Percentiles rank a stretch among this genome's conserved stretches.
These are phyloP conservation scores for Sorex fumeus DNA, from an alignment of 2,113 vertebrate species.

Conservation along the genomic window DNA sequence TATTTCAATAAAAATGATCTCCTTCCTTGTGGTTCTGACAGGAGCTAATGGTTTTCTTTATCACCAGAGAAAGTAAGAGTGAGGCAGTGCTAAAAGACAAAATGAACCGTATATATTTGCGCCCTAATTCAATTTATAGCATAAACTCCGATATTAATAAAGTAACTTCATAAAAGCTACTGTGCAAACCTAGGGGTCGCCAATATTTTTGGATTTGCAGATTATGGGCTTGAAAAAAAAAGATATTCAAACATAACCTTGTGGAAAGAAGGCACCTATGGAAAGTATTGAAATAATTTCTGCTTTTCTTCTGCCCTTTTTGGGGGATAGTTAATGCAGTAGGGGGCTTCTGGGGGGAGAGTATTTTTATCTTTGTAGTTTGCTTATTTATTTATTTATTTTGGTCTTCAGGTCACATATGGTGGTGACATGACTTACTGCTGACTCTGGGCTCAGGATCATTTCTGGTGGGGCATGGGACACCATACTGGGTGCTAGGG, in stretches of 20 bases:
- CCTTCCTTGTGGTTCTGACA: constrained; percentile 92
- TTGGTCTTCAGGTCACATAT: too few species aligned
- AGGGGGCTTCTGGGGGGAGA: too few species aligned
- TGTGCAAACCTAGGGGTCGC: constrained; percentile 52
- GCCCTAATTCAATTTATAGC: constrained; percentile 89
- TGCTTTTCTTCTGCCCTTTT: constrained; percentile 47
- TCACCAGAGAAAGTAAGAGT: constrained; percentile 93
- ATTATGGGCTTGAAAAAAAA: constrained; percentile 65
- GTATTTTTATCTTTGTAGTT: too few species aligned
- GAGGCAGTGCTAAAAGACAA: constrained; percentile 86
- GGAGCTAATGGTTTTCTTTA: constrained; percentile 96
- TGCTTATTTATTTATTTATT: too few species aligned
- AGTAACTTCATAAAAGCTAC: constrained; percentile 84
- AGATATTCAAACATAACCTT: neutral
- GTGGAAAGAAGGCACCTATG: constrained; percentile 44
- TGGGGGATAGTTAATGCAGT: neutral
- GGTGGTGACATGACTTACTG: too few species aligned
- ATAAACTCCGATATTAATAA: constrained; percentile 87
- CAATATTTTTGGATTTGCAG: constrained; percentile 65
- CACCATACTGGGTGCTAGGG: too few species aligned
- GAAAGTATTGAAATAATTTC: constrained; percentile 29
- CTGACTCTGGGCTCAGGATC: too few species aligned
- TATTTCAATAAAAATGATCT: constrained; percentile 98
- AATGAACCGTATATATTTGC: constrained; percentile 88
- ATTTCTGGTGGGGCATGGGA: too few species aligned